phyloP scores from a whole-genome alignment of 2,113 vertebrate genomes.

The Mesitornis unicolor region DNA sequence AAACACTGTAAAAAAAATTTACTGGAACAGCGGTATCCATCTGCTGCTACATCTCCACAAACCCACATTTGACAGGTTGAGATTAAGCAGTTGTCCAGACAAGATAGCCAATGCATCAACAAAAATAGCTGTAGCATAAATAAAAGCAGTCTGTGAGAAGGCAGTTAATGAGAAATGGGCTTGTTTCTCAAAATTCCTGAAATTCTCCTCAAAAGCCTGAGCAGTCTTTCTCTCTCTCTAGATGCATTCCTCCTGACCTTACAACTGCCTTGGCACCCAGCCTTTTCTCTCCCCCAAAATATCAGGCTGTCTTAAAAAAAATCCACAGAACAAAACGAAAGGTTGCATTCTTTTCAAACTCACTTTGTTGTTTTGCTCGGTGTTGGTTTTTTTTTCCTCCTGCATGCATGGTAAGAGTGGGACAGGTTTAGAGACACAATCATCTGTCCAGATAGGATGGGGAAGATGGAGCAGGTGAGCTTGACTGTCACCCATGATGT shows the following conservation, averaged over 20 bases:
- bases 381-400: neutral
- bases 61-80: neutral
- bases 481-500: neutral
- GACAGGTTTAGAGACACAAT: neutral
- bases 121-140: neutral
- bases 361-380: fast-evolving
- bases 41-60: neutral
- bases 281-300: neutral
- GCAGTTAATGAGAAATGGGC: neutral
- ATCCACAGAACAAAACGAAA: neutral
- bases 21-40: neutral
- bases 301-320: neutral
- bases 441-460: neutral
- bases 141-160: neutral
- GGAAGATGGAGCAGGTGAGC: neutral
- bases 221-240: neutral
- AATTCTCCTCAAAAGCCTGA: neutral
- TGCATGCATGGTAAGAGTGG: neutral
- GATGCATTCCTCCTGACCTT: neutral
- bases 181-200: neutral
- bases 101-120: neutral
- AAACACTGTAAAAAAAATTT: neutral
- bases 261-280: neutral
- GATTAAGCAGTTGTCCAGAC: neutral
- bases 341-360: neutral